Evolutionary conservation across 1,140 invertebrate genomes (phyloP), one percentile per base, ranked within the genome.

Genomic region (Cotesia chilonis): DNA sequence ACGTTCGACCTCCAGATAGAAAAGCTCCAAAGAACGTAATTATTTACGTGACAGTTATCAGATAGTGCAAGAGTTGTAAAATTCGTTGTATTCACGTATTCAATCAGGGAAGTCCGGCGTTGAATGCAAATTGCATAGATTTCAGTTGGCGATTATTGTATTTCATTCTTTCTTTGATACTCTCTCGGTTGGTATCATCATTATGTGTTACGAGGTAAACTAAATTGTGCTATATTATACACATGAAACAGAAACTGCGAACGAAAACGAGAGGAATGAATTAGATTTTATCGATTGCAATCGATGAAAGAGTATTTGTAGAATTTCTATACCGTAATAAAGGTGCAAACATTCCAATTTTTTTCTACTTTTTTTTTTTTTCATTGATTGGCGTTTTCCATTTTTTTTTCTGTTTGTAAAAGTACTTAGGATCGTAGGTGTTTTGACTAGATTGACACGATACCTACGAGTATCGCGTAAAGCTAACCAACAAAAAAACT

Each of bases 111-210:
- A 73, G 66, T 51, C 35, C 68, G 54, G 55, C 64, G 36, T 36
- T 61, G 54, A 61, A 73, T 70, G 67, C 70, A 73, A 73, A 73
- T 73, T 70, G 61, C 67, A 54, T 64, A 10, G 10, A 47, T 70
- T 73, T 52, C 41, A 66, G 63, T n/a, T 65, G 36, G 36, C n/a
- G 35, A 37, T 37, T 37, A 14, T 12, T 14, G 10, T 37, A 35
- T 57, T 1, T 9, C n/a, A 20, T 57, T 14, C 17, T 20, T 55
- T 14, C 17, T 55, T 57, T 57, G 54, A 12, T 17, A 14, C 54
- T 14, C n/a, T 20, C 54, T 57, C 41, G 12, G 12, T 1, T 38
- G 10, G 38, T 28, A 61, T 0, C 63, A 47, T 65, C 63, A 65
- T 65, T 37, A 41, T 65, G 63, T 14, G 63, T 65, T 38, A 38